Base-by-base conservation (phyloP, 2,113 vertebrate species). In the Mus musculus region DNA sequence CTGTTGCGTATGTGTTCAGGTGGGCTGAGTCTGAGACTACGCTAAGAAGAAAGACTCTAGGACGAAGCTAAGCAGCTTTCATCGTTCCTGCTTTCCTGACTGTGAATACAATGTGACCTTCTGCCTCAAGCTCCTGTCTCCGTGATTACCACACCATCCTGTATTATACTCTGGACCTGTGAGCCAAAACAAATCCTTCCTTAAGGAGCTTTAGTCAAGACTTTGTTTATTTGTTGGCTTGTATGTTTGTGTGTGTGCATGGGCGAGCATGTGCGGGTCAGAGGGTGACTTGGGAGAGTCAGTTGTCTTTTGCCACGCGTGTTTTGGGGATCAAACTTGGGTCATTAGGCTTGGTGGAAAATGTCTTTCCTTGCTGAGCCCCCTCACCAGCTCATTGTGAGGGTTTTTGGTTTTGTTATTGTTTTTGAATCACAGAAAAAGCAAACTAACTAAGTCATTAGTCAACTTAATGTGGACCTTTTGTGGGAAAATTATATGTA, bases 81-180 rank as follows among this genome's bases (percentile, higher is more conserved):
- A 65, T 46, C 61, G 33, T 65, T 16, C 61, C 28, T 84, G 39
- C 46, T 67, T 49, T 65, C 28, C 82, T 49, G 82, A 67, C 28
- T 33, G 80, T 82, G 26, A 39, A 33, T 33, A 46, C 39, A 13
- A 33, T 11, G 39, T 85, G 82, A 65, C 26, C 16, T 5, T 42
- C 24, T 46, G 16, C 59, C 59, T 39, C n/a, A 28, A 26, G n/a
- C 22, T 26, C 56, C 56, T 39, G n/a, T 7, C 11, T 24, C 81
- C n/a, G 5, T 10, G n/a, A n/a, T 39, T 1, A 28, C 81, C 4
- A 1, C n/a, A 16, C 10, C 13, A 5, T 63, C 13, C 0, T 5
- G 12, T 7, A 9, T 6, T 63, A 19, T 33, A 33, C 59, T 11
- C 61, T 19, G 39, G 22, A 65, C 30, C 26, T 65, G 7, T 65